Base-by-base conservation (phyloP, 2,113 vertebrate species). In the Carollia perspicillata region DNA sequence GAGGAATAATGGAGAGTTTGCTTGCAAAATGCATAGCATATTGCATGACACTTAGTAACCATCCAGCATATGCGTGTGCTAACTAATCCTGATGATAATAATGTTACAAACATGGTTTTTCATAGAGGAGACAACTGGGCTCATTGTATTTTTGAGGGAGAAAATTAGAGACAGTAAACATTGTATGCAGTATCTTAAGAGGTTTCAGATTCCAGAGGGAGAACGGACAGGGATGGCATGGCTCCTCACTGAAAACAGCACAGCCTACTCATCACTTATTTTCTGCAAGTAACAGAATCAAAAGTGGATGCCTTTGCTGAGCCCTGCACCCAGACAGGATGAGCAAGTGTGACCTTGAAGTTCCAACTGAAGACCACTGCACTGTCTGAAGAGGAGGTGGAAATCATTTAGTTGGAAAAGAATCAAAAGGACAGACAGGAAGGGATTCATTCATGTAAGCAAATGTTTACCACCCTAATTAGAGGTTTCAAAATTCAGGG, bases 261-360 rank as follows among this genome's bases (percentile, higher is more conserved):
- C 18, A 3, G 22, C 14, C 44, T 5, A 0, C 1, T 2, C 1
- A 2, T 37, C 71, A 20, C 78, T 33, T 28, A 33, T 1, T 22
- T 30, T 42, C 51, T 23, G 4, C 5, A 65, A 20, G 22, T 8
- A n/a, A 47, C 9, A 5, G 7, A 53, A 37, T 6, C 10, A 16
- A 60, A 58, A 49, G 40, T 9, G 40, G 60, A 12, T 0, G 3
- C 1, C 20, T 69, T 9, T 8, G 71, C 60, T 26, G 55, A 55
- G 3, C 30, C 44, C 35, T 0, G 4, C 14, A 10, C 20, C 30
- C 33, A 11, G 55, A 26, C 28, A 44, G 35, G 30, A 11, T 0
- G 1, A 63, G 58, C 22, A 11, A 4, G 0, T 2, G 7, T 40
- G 23, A 40, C 75, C 75, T 1, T 44, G 85, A 30, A 35, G 68